These are phyloP conservation scores for Phyllostomus discolor DNA, from an alignment of 2,113 vertebrate genomes.

Conservation along the genomic window DNA sequence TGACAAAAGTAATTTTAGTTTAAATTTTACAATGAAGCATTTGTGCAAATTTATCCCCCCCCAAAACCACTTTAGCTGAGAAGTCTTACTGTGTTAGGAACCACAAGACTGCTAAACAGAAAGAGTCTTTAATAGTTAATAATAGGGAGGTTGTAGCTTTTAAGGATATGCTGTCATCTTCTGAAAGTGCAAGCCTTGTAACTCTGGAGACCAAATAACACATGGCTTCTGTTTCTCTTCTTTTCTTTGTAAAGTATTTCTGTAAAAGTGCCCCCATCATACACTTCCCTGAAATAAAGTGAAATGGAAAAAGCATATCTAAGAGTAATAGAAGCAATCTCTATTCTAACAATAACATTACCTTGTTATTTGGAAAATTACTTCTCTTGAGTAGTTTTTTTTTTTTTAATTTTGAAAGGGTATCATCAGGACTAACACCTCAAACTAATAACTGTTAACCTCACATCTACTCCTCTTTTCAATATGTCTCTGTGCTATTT, in stretches of 20 bases:
- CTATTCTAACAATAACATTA: not conserved
- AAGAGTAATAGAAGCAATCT: not conserved
- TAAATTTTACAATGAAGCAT: constrained; percentile 45
- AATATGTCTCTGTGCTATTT: not conserved
- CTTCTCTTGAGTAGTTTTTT: not conserved
- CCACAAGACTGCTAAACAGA: not conserved
- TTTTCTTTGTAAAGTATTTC: constrained; percentile 14
- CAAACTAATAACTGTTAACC: not conserved
- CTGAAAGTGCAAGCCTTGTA: not conserved
- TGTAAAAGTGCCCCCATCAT: not conserved
- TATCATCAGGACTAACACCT: not conserved
- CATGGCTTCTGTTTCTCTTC: not conserved
- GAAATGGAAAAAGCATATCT: not conserved
- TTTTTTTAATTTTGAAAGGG: constrained; percentile 23
- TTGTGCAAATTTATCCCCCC: not conserved
- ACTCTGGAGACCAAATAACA: constrained; percentile 2
- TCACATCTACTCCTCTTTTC: not conserved
- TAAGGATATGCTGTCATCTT: constrained; percentile 40
- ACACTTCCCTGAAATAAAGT: not conserved
- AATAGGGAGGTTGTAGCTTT: constrained; percentile 50
- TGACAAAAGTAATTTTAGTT: constrained; percentile 57
- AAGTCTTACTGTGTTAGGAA: constrained; percentile 51
- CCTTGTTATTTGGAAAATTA: not conserved
- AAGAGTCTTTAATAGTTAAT: constrained; percentile 57
- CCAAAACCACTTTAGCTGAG: constrained; percentile 9